Base-by-base conservation (phyloP, 2,888 invertebrate species). In the Cantharis rufa region DNA sequence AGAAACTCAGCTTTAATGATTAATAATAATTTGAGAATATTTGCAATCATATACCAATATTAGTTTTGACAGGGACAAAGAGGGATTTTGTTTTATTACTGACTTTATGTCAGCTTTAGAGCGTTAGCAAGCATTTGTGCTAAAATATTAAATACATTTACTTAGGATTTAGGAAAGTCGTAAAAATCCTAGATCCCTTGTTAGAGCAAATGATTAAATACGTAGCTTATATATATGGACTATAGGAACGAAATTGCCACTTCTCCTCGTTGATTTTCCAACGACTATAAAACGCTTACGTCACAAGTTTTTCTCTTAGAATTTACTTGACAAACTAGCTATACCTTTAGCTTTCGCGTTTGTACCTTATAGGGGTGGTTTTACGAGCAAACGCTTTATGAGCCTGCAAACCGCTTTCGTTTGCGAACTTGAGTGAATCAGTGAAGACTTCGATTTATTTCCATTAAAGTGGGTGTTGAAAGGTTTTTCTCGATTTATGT, bases 321-420 rank as follows among this genome's bases (percentile, higher is more conserved):
- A 72, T 77, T 71, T 72, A 71, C 73, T 71, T 74, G 74, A 72
- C 72, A 78, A 78, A 74, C 75, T 74, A 76, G 64, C 75, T 71
- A 68, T 73, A 76, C 73, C 72, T 70, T 72, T 27, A 64, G 48
- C 48, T n/a, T 48, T 48, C 74, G 68, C 72, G 78, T 76, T 71
- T 70, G 71, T 73, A 78, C 68, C 72, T 71, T 71, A 74, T 78
- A 77, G 74, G 80, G 80, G 80, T 70, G 74, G 75, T 76, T 80
- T 80, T 80, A 80, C 80, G 80, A 80, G 75, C 74, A 77, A 79
- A 78, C 79, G 79, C 79, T 80, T 79, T 80, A 80, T 77, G 75
- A 73, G 76, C 73, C 80, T 80, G 79, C 76, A 79, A 80, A 80
- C 79, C 80, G 79, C 70, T 71, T 74, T 75, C 80, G 78, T 78